A percentile compares a stretch with the other conserved stretches of the same genome.
These are phyloP conservation scores for Ectobius pallidus DNA, from an alignment of 2,888 invertebrate species.

Conservation along the genomic window DNA sequence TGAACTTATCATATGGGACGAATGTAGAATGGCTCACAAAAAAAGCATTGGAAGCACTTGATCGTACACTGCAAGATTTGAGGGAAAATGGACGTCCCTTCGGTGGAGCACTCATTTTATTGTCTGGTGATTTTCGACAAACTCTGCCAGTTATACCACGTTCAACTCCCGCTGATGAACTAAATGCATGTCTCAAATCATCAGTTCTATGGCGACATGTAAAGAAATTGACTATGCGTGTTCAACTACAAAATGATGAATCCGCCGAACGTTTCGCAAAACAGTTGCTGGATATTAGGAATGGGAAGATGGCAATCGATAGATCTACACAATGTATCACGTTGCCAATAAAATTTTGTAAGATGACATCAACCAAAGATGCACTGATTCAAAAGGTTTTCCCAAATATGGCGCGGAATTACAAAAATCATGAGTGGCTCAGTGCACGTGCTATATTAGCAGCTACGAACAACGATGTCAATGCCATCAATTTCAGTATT, in stretches of 20 bases:
- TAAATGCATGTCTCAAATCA: conserved; percentile 32
- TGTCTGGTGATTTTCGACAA: conserved; percentile 34
- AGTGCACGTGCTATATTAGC: conserved; percentile 32
- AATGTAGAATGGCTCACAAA: conserved; percentile 21
- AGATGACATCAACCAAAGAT: conserved; percentile 30
- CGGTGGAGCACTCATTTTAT: conserved; percentile 31
- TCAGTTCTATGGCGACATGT: no score
- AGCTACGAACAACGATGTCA: conserved; percentile 28
- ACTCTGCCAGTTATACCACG: conserved; percentile 28
- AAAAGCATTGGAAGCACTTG: conserved; percentile 26
- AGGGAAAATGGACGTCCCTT: conserved; percentile 3
- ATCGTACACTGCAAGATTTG: conserved; percentile 1
- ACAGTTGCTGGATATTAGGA: conserved; percentile 29
- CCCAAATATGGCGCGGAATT: conserved; percentile 29
- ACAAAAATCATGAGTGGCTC: conserved; percentile 27
- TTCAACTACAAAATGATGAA: conserved; percentile 30
- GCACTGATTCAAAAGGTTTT: conserved; percentile 38
- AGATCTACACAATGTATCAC: conserved; percentile 30
- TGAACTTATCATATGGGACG: conserved; percentile 26
- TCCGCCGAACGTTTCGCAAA: conserved; percentile 22
- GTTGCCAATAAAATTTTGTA: conserved; percentile 33
- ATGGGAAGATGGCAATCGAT: conserved; percentile 32
- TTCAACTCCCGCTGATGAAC: conserved; percentile 27
- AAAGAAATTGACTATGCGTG: no score
- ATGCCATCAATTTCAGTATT: conserved; percentile 34